phyloP scores from a whole-genome alignment of 2,888 invertebrate genomes.

The Theodoxus fluviatilis region DNA sequence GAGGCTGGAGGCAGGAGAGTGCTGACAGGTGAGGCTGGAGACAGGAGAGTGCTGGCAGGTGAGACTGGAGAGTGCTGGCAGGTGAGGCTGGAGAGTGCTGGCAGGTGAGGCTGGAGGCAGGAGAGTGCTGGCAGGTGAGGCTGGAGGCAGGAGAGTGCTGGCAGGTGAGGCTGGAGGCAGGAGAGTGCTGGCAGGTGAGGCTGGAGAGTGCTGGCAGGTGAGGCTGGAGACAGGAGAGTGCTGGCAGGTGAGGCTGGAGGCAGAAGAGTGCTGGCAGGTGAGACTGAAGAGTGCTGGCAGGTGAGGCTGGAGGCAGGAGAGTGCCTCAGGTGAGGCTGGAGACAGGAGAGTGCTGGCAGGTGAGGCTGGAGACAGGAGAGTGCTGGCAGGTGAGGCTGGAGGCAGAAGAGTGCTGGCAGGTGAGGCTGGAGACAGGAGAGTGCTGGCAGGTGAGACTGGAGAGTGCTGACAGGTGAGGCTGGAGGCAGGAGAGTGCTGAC shows the following conservation, averaged over 20 bases:
- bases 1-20: slow-evolving; percentile 79
- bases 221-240: slow-evolving; percentile 78
- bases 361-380: slow-evolving; percentile 33
- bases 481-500: background rate
- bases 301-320: slow-evolving; percentile 40
- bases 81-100: slow-evolving; percentile 46
- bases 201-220: background rate
- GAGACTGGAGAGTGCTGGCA: slow-evolving; percentile 76
- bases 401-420: slow-evolving; percentile 76
- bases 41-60: slow-evolving; percentile 70
- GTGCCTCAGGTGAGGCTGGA: too few relatives aligned
- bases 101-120: too few relatives aligned
- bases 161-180: too few relatives aligned
- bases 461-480: slow-evolving; percentile 70
- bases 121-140: slow-evolving; percentile 72
- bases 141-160: background rate
- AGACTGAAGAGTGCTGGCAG: slow-evolving; percentile 75
- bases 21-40: slow-evolving; percentile 66
- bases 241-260: slow-evolving; percentile 66
- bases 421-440: slow-evolving; percentile 40
- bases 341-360: slow-evolving; percentile 76
- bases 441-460: slow-evolving; percentile 76
- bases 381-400: too few relatives aligned
- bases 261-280: slow-evolving; percentile 71
- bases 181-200: slow-evolving; percentile 72